Percentiles rank a stretch among this genome's conserved stretches.
Evolutionary conservation across 2,113 vertebrate species (phyloP).

Genomic region (Archilochus colubris): DNA sequence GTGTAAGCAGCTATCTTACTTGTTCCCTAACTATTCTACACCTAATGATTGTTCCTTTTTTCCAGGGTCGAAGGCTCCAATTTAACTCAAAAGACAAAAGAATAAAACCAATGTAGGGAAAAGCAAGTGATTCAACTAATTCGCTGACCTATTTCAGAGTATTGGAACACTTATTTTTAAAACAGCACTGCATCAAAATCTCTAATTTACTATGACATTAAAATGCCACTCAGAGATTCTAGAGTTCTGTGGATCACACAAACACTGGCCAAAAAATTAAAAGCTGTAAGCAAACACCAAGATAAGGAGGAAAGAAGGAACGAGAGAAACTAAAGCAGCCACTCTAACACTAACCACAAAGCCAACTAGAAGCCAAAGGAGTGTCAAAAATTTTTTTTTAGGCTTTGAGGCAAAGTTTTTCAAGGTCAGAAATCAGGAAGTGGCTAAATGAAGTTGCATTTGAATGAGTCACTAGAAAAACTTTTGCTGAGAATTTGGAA

Average conservation of each 20-base stretch:
- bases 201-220: not conserved
- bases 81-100: not conserved
- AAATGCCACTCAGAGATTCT: not conserved
- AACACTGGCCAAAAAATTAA: not conserved
- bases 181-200: not conserved
- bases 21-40: not conserved
- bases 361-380: not conserved
- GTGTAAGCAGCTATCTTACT: not conserved
- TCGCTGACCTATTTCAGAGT: not conserved
- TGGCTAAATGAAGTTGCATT: not conserved
- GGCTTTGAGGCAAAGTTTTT: not conserved
- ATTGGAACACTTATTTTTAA: not conserved
- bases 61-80: not conserved
- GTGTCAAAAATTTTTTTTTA: not conserved
- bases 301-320: not conserved
- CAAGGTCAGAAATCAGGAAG: not conserved
- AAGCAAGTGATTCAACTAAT: not conserved
- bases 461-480: not conserved
- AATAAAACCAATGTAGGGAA: not conserved
- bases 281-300: not conserved
- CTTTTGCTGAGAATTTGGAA: not conserved
- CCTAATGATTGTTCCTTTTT: not conserved
- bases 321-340: not conserved
- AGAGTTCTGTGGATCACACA: not conserved
- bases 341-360: not conserved